Conservation (phyloP, 1,140 invertebrate genomes). For the Phymorhynchus buccinoides region DNA sequence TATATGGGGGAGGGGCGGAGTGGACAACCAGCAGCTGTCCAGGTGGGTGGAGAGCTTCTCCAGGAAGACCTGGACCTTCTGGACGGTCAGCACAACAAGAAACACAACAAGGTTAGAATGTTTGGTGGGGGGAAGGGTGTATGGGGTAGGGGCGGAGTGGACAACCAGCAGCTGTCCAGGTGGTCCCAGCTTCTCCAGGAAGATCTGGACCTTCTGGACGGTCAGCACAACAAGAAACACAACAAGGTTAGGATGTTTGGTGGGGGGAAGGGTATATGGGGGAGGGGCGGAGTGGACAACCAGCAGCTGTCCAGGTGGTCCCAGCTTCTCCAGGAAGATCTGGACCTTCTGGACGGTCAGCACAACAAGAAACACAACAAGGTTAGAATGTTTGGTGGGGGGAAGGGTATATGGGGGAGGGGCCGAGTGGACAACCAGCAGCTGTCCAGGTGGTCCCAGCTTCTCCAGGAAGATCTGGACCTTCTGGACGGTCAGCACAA, state of each 20-base stretch:
- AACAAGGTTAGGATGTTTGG: too few species aligned
- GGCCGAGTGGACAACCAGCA: too few species aligned
- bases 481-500: constrained; percentile 75
- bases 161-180: constrained; percentile 92
- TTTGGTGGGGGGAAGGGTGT: too few species aligned
- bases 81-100: constrained; percentile 74
- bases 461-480: constrained; percentile 92
- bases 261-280: too few species aligned
- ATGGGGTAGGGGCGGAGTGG: too few species aligned
- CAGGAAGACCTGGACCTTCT: constrained; percentile 88
- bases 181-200: constrained; percentile 90
- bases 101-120: too few species aligned
- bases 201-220: constrained; percentile 84
- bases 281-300: too few species aligned
- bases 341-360: constrained; percentile 79
- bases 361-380: constrained; percentile 68
- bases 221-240: constrained; percentile 63
- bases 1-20: too few species aligned
- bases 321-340: constrained; percentile 89
- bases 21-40: constrained; percentile 93
- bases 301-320: constrained; percentile 92
- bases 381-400: too few species aligned
- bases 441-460: constrained; percentile 87
- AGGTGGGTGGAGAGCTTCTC: constrained; percentile 88
- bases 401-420: too few species aligned